Conservation (phyloP, 2,888 invertebrate genomes). For the Oscheius sp. region DNA sequence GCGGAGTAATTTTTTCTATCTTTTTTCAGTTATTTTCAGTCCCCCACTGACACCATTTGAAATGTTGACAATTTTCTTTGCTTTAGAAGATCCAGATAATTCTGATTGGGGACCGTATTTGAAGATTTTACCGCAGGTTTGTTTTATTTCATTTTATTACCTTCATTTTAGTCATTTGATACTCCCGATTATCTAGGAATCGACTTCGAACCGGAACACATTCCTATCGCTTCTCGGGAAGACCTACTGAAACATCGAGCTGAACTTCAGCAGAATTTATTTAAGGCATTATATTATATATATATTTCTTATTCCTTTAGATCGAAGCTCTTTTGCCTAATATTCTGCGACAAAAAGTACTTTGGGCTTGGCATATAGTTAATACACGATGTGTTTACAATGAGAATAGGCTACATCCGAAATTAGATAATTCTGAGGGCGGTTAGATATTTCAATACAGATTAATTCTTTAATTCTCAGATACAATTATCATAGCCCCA, state of each 20-base stretch:
- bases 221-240: neutral
- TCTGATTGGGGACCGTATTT: constrained; percentile 62
- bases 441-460: neutral
- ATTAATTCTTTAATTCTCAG: constrained; percentile 29
- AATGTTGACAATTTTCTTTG: constrained; percentile 60
- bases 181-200: constrained; percentile 16
- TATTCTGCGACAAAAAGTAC: constrained; percentile 33
- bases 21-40: constrained; percentile 26
- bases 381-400: constrained; percentile 62
- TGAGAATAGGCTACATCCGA: constrained; percentile 46
- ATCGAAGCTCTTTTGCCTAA: constrained; percentile 33
- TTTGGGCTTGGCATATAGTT: constrained; percentile 70
- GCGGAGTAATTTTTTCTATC: constrained; percentile 31
- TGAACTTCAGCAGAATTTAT: neutral
- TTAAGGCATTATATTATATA: neutral
- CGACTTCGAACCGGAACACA: neutral
- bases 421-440: neutral
- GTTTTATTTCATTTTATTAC: neutral
- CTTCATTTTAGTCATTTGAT: neutral
- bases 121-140: constrained; percentile 52
- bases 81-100: constrained; percentile 43
- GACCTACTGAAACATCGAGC: constrained; percentile 4
- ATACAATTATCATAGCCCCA: constrained; percentile 66
- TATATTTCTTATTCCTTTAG: constrained; percentile 30
- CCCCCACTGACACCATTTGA: constrained; percentile 55